A percentile compares a stretch with the other conserved stretches of the same genome.
These are phyloP conservation scores for Haemorhous mexicanus DNA, from an alignment of 2,113 vertebrate genomes.

Conservation along the genomic window DNA sequence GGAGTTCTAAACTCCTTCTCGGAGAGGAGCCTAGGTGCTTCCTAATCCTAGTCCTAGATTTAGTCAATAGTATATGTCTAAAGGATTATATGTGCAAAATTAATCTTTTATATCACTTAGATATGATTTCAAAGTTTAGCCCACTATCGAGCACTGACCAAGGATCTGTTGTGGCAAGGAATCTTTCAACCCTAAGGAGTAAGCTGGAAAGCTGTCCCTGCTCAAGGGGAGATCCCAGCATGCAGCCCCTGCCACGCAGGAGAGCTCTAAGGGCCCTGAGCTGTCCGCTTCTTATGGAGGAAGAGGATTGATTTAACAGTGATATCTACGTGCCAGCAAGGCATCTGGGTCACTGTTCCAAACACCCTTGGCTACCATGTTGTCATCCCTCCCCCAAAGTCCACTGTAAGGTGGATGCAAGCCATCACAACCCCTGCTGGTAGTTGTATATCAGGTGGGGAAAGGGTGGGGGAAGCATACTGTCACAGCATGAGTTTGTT, in stretches of 20 bases:
- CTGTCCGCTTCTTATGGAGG: rapidly evolving
- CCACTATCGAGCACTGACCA: background rate
- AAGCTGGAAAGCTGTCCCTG: background rate
- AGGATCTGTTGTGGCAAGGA: background rate
- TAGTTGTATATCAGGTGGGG: too few relatives aligned
- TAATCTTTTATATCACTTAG: background rate
- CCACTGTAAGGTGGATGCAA: background rate
- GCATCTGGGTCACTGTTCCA: background rate
- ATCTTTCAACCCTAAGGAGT: background rate
- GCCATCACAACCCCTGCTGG: background rate
- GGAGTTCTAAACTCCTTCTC: background rate
- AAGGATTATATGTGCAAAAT: background rate
- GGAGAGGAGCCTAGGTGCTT: too few relatives aligned
- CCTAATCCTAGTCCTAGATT: background rate
- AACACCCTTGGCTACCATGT: background rate
- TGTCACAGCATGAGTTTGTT: background rate
- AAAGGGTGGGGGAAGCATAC: background rate
- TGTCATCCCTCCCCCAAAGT: background rate
- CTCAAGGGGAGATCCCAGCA: too few relatives aligned
- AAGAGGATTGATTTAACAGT: background rate
- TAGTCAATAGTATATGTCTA: background rate
- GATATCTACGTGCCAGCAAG: background rate
- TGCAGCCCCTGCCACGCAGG: background rate
- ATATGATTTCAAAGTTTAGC: background rate
- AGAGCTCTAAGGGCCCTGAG: background rate